Evolutionary conservation across 1,140 invertebrate species (phyloP), one percentile per base, ranked within the genome.

Genomic region (Ceratina japonica): DNA sequence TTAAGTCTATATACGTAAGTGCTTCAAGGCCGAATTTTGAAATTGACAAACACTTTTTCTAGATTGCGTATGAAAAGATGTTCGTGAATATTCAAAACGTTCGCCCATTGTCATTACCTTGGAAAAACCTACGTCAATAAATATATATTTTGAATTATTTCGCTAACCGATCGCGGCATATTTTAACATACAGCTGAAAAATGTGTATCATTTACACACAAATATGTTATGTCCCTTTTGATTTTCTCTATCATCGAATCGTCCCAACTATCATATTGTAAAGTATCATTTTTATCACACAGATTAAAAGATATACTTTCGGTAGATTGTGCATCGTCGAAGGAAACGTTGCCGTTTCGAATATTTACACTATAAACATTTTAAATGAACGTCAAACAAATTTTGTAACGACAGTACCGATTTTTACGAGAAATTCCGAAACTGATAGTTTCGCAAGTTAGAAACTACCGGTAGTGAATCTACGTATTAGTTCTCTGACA

Each of bases 141-240:
- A 74, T 44, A 44, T 79, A 79, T 79, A 79, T 74, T 63, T 79
- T 15, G 8, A 44, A 44, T 44, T 44, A 44, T 44, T 37, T 37
- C 52, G 3, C 52, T 54, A 73, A 74, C 70, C 71, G 74, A 8
- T n/a, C n/a, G n/a, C n/a, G n/a, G 52, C 73, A 78, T 69, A 64
- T 73, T 73, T 3, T 63, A 59, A 77, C 66, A 73, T 73, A 78
- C 59, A 73, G 31, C 10, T 73, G 52, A 59, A 22, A 59, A 59
- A 78, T 44, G 8, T 63, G 54, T 66, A 65, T 74, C 52, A 12
- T 71, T 71, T 24, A 8, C 52, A 65, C 54, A 62, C 37, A 77
- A 58, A 37, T 31, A 49, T 58, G 58, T 51, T 44, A 59, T 82
- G 44, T 20, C 49, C 82, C 82, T 85, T 84, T 85, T 86, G 75